Conservation (phyloP, 2,113 vertebrate genomes). For the Phylloscopus trochilus region DNA sequence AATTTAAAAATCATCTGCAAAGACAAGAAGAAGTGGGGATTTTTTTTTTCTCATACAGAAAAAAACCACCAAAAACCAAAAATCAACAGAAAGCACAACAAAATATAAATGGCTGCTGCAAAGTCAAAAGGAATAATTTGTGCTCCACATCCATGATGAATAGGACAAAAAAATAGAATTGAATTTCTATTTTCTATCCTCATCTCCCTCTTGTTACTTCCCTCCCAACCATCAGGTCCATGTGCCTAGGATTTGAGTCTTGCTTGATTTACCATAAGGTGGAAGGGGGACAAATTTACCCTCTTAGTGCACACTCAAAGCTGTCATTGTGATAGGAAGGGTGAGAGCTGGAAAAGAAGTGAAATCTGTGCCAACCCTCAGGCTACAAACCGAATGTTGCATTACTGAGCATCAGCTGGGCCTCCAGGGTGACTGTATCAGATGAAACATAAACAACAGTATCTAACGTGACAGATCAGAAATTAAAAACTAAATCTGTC, state of each 20-base stretch:
- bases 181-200: not conserved
- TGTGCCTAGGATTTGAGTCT: not conserved
- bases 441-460: slow-evolving; percentile 11
- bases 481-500: slow-evolving; percentile 33
- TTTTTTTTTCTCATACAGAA: not conserved
- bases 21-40: not conserved
- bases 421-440: not conserved
- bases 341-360: not conserved
- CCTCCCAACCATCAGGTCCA: not conserved
- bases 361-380: not conserved
- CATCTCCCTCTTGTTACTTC: not conserved
- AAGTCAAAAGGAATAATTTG: not conserved
- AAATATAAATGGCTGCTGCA: not conserved
- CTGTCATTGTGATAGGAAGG: not conserved
- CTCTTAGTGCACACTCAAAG: not conserved
- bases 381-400: not conserved
- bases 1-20: not conserved
- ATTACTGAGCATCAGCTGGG: not conserved
- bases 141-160: not conserved
- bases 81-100: not conserved
- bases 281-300: not conserved
- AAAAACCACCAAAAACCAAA: not conserved
- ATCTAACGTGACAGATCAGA: slow-evolving; percentile 21
- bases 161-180: not conserved
- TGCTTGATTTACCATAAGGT: not conserved